Evolutionary conservation across 1,140 invertebrate genomes (phyloP), one percentile per base, ranked within the genome.

Genomic region (Ceratosolen solmsi): DNA sequence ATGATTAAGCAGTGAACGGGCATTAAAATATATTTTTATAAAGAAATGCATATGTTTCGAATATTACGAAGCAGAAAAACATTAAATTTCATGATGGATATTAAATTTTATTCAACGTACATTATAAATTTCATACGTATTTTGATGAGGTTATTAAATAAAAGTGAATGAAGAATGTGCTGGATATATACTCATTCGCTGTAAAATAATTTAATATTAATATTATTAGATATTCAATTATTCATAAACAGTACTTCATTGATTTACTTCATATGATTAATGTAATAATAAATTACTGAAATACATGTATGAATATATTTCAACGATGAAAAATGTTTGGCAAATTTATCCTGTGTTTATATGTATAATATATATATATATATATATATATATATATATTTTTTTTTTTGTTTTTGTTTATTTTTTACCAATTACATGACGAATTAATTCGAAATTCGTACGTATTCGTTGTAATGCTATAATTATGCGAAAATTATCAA

Each of bases 201-300:
- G 63, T 38, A 68, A 68, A 68, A 68, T 68, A n/a, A 68, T 68
- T 68, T 38, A n/a, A 68, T 68, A 68, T 38, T 38, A 68, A 68
- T 22, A 68, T 68, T 68, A 65, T 68, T 38, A 68, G 63, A 13
- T 38, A 68, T 38, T 38, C 33, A n/a, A n/a, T 68, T 68, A 68
- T 38, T 68, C 15, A 68, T 68, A 38, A 68, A 17, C 33, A n/a
- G 36, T 7, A 68, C 27, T 38, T 33, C 30, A 63, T 63, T 63
- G 13, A 63, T 63, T n/a, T 63, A 63, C 60, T 63, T 38, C 20
- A 17, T n/a, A n/a, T 38, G 38, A 68, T 68, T 68, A 38, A 68
- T 22, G 63, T 68, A 38, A 68, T n/a, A 36, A 38, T 36, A 38
- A 68, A 68, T 68, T 68, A 68, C 38, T 68, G 15, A 68, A 38